Percentiles rank a stretch among this genome's conserved stretches.
These are phyloP conservation scores for Laspeyria flexula DNA, from an alignment of 2,888 invertebrate genomes.

Conservation along the genomic window DNA sequence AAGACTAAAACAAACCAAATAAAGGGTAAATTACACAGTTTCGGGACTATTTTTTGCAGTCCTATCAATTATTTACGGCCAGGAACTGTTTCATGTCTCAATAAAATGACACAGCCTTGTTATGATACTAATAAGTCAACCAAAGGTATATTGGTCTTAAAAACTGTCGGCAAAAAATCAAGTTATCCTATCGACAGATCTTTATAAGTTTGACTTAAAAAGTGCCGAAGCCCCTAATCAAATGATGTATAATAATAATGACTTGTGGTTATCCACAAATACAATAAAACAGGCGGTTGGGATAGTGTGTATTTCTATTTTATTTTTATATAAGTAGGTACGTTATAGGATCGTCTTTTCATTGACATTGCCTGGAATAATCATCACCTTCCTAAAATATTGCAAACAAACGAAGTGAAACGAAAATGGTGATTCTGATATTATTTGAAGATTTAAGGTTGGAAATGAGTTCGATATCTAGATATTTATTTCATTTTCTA, in stretches of 20 bases:
- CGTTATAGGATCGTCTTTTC: no score
- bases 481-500: no score
- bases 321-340: no score
- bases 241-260: constrained; percentile 1
- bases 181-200: not conserved
- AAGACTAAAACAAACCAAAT: no score
- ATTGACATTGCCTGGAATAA: no score
- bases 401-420: no score
- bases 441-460: no score
- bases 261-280: constrained; percentile 5
- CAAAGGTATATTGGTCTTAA: not conserved
- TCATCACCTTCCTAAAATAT: no score
- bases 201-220: not conserved
- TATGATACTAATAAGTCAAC: not conserved
- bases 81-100: not conserved
- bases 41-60: not conserved
- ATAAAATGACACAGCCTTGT: not conserved
- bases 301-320: constrained; percentile 1
- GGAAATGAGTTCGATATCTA: no score
- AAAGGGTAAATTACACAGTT: no score
- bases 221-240: not conserved
- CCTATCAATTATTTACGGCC: not conserved
- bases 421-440: no score
- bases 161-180: not conserved
- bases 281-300: not conserved